Base-by-base conservation (phyloP, 2,797 vertebrate species). In the Silurus lanzhouensis region DNA sequence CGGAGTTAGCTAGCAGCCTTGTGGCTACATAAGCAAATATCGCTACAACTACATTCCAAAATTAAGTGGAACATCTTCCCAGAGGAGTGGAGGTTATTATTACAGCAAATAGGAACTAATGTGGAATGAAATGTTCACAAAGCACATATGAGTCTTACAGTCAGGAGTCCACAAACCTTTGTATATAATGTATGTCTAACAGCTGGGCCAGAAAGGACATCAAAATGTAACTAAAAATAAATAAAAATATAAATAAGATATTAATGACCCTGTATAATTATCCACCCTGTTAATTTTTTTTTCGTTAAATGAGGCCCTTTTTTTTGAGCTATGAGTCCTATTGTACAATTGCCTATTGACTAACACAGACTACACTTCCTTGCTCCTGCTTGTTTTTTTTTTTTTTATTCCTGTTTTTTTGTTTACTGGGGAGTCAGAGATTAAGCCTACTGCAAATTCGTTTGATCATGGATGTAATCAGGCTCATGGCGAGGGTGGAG, bases 401-500 rank as follows among this genome's bases (percentile, higher is more conserved):
- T 64, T 64, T 66, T 44, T 64, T 63, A 5, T 57, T 14, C 2
- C 20, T 31, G 44, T 66, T 58, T 31, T n/a, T 46, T 31, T 81
- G 67, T 75, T 75, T 58, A 19, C 82, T 86, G 74, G 85, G 82
- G 71, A 84, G 84, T 84, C 82, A 67, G 31, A 81, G 85, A 86
- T 88, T 87, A 88, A 89, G 85, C 67, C 68, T 88, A 88, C 88
- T 88, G 86, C 64, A 81, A 68, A 78, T 70, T 75, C 67, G 83
- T 86, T 88, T 86, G 84, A 88, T 88, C 64, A 87, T 81, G 86
- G 81, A 31, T 46, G 60, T 88, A 88, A 88, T 89, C 78, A 80
- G 76, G 57, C 83, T 81, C 80, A 57, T 44, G 71, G 70, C 67
- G 70, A 48, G 57, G 71, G 19, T 3, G 68, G 31, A 14, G 38